Evolutionary conservation across 2,797 vertebrate genomes (phyloP).

Genomic region (Saxicola maurus): DNA sequence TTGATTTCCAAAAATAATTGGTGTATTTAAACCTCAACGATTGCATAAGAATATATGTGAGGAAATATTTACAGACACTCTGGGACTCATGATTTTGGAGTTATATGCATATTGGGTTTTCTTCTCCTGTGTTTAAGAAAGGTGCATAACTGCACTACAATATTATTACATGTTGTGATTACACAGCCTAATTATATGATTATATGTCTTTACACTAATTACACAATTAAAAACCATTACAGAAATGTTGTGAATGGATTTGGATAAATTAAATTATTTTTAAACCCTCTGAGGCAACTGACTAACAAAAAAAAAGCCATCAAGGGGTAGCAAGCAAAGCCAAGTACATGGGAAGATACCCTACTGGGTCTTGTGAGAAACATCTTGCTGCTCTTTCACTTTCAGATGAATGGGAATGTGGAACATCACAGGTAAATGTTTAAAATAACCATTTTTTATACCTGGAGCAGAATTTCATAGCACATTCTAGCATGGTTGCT

Average conservation of each 20-base stretch:
- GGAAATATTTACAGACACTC: background rate
- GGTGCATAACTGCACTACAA: conserved; percentile 29
- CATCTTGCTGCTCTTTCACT: background rate
- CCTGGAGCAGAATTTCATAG: background rate
- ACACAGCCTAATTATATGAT: conserved; percentile 56
- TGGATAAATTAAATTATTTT: conserved; percentile 58
- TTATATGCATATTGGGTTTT: background rate
- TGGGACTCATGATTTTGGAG: background rate
- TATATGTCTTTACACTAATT: conserved; percentile 64
- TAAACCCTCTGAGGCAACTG: background rate
- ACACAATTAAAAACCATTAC: conserved; percentile 60
- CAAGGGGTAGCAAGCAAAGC: background rate
- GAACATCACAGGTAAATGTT: background rate
- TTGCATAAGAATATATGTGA: background rate
- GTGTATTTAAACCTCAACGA: background rate
- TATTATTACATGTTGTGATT: conserved; percentile 63
- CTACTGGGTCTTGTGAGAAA: background rate
- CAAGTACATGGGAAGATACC: background rate
- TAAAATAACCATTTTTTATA: background rate
- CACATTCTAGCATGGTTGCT: background rate
- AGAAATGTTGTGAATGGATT: conserved; percentile 40
- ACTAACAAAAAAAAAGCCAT: background rate
- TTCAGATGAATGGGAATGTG: background rate
- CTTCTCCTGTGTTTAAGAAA: background rate
- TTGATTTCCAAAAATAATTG: background rate